Evolutionary conservation across 1,140 invertebrate species (phyloP).

Genomic region (Asobara japonica): DNA sequence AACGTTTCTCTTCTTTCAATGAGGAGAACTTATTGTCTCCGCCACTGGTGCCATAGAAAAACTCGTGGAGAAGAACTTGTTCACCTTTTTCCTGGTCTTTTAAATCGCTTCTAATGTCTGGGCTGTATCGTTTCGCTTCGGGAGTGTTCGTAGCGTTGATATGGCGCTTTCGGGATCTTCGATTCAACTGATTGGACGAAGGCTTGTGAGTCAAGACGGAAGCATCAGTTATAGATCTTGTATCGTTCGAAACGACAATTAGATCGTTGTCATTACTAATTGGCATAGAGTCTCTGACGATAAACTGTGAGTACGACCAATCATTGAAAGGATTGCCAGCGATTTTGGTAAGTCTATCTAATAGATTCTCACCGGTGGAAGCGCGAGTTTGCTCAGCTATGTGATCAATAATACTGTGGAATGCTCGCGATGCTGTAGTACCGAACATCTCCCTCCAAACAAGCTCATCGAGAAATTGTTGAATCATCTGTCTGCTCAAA

Average conservation of each 20-base stretch:
- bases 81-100: constrained; percentile 43
- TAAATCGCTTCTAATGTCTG: constrained; percentile 39
- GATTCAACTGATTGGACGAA: neutral
- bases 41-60: constrained; percentile 62
- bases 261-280: neutral
- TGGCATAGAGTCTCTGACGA: constrained; percentile 52
- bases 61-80: constrained; percentile 53
- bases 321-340: constrained; percentile 82
- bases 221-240: constrained; percentile 1
- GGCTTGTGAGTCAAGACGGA: constrained; percentile 44
- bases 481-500: constrained; percentile 84
- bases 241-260: constrained; percentile 20
- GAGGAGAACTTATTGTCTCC: constrained; percentile 49
- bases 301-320: constrained; percentile 72
- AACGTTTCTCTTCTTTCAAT: constrained; percentile 43
- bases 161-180: constrained; percentile 27
- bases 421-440: constrained; percentile 77
- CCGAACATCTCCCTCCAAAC: constrained; percentile 84
- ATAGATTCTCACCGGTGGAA: constrained; percentile 58
- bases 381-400: constrained; percentile 79
- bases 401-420: constrained; percentile 82
- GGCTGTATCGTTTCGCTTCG: constrained; percentile 44
- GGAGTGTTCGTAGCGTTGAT: constrained; percentile 25
- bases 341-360: constrained; percentile 73
- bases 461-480: constrained; percentile 89